Evolutionary conservation across 2,113 vertebrate genomes (phyloP), one percentile per base, ranked within the genome.

Genomic region (Pelobates fuscus): DNA sequence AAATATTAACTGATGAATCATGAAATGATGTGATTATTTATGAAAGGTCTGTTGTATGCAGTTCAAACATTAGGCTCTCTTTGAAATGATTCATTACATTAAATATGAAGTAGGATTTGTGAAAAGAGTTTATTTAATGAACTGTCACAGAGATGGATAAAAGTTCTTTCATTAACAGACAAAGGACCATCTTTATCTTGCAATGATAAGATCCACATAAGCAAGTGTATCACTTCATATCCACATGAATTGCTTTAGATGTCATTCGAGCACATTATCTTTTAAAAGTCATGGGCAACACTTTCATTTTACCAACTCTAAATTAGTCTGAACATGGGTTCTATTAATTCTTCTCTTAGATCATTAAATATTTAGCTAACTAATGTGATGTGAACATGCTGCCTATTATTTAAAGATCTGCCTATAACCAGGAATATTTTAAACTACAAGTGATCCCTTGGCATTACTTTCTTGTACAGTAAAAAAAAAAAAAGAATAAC

Each of bases 81-180:
- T 86, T 86, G 81, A 82, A 83, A 67, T 21, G 8, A n/a, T 67
- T 81, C 70, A 25, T 79, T 67, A 15, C 21, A 77, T 81, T 81
- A 81, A 84, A 84, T 81, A 85, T 78, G 46, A 61, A 81, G 67
- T 2, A 0, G 25, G 32, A 84, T 57, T 69, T n/a, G 73, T 67
- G 0, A 0, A 76, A 80, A 77, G 0, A 44, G 0, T 77, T 83
- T 77, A 59, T 78, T 85, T 83, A 80, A 81, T 84, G 80, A 83
- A 80, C 77, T 81, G 72, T 58, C 78, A 63, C 65, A 64, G 57
- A 62, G 41, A 46, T 76, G 75, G 78, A 55, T 78, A 69, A 71
- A 71, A 0, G 5, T 21, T 78, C 4, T 54, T 67, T 49, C 37
- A 78, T 77, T 70, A 80, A 81, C 82, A 67, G 2, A 49, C 23